Evolutionary conservation across 2,888 invertebrate genomes (phyloP).

Genomic region (Ectemnius continuus): DNA sequence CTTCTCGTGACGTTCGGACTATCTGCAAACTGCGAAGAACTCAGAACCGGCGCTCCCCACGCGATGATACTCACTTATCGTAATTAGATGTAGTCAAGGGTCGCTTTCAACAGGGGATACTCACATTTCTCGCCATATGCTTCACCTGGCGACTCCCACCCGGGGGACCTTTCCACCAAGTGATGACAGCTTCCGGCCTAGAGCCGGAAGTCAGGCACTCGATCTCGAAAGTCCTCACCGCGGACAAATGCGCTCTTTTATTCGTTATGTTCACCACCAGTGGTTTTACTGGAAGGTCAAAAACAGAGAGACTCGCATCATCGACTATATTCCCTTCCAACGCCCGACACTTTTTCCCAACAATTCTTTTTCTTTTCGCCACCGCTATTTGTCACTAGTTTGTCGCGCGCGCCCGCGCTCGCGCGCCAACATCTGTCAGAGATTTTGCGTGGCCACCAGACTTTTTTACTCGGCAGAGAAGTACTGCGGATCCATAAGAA

Average conservation of each 20-base stretch:
- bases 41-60: conserved; percentile 48
- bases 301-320: not conserved
- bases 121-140: conserved; percentile 90
- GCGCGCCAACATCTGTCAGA: too few relatives aligned
- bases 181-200: conserved; percentile 89
- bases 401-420: too few relatives aligned
- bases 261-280: conserved; percentile 89
- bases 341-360: not conserved
- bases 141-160: conserved; percentile 86
- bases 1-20: conserved; percentile 88
- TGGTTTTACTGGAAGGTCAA: conserved; percentile 87
- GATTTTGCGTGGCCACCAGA: too few relatives aligned
- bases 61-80: too few relatives aligned
- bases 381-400: too few relatives aligned
- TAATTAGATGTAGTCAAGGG: not conserved
- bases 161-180: conserved; percentile 88
- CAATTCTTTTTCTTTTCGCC: not conserved
- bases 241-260: conserved; percentile 89
- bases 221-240: conserved; percentile 91
- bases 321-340: not conserved
- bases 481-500: too few relatives aligned
- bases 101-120: conserved; percentile 71
- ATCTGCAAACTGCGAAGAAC: conserved; percentile 80
- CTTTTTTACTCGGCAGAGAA: too few relatives aligned
- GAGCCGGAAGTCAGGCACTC: conserved; percentile 93